phyloP scores from a whole-genome alignment of 2,888 invertebrate species.

The Anodontia alba region DNA sequence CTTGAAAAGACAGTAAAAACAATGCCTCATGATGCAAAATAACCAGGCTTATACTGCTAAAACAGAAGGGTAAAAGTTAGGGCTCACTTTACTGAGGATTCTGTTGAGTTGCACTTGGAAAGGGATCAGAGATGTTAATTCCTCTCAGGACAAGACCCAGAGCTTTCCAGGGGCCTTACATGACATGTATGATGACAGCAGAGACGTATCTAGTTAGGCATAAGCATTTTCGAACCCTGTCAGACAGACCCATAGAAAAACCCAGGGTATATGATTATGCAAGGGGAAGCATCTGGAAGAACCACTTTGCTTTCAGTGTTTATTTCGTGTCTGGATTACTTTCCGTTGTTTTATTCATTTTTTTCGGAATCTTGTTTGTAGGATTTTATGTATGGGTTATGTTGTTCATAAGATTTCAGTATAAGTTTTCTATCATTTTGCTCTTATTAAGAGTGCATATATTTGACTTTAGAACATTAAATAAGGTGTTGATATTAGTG shows the following conservation, averaged over 20 bases:
- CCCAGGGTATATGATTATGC: constrained; percentile 12
- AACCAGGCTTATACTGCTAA: too few species aligned
- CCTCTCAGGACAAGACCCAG: constrained; percentile 23
- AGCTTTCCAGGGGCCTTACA: constrained; percentile 39
- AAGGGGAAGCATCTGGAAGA: constrained; percentile 31
- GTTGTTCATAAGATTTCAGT: constrained; percentile 43
- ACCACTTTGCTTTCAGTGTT: constrained; percentile 29
- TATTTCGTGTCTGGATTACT: constrained; percentile 28
- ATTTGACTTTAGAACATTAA: constrained; percentile 38
- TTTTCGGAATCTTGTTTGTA: constrained; percentile 10
- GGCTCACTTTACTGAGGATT: too few species aligned
- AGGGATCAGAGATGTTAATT: constrained; percentile 16
- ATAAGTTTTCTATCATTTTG: constrained; percentile 34
- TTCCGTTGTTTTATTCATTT: constrained; percentile 18
- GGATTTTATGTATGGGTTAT: constrained; percentile 25
- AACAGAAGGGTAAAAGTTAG: too few species aligned
- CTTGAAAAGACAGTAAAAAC: too few species aligned
- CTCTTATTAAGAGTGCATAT: constrained; percentile 33
- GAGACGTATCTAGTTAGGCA: constrained; percentile 29
- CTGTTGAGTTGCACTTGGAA: too few species aligned
- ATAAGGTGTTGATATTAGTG: constrained; percentile 22
- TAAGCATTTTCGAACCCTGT: background rate
- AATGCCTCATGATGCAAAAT: too few species aligned
- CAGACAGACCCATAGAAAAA: background rate
- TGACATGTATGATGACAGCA: constrained; percentile 39